Conservation (phyloP, 2,797 vertebrate species). For the Melanotaenia boesemani region DNA sequence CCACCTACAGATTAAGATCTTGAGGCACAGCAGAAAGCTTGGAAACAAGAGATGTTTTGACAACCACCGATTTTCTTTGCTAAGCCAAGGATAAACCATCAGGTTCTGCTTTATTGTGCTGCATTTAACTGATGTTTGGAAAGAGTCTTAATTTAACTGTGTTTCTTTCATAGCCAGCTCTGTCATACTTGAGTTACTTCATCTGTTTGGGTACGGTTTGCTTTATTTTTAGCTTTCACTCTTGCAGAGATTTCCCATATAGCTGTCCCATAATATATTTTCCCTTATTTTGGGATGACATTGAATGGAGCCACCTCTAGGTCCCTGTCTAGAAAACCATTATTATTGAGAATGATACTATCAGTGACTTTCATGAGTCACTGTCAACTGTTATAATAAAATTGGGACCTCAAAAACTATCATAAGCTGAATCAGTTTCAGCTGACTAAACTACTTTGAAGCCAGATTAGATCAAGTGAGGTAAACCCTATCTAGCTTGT, state of each 20-base stretch:
- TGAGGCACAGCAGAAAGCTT: slow-evolving; percentile 7
- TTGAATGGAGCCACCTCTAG: slow-evolving; percentile 26
- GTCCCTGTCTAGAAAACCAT: slow-evolving; percentile 8
- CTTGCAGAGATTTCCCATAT: slow-evolving; percentile 7
- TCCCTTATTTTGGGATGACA: slow-evolving; percentile 10
- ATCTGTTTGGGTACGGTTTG: not conserved
- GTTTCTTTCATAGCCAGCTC: not conserved
- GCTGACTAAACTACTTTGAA: not conserved
- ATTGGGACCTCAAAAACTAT: not conserved
- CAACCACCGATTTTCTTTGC: not conserved
- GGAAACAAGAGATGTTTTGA: slow-evolving; percentile 4
- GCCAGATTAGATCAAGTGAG: slow-evolving; percentile 8
- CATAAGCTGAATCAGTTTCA: slow-evolving; percentile 10
- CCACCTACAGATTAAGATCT: slow-evolving; percentile 4
- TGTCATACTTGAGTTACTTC: not conserved
- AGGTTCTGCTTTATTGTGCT: not conserved
- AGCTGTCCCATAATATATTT: slow-evolving; percentile 5
- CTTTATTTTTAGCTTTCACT: not conserved
- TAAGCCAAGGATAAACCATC: not conserved
- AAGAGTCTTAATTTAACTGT: not conserved
- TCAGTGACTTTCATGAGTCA: slow-evolving; percentile 27
- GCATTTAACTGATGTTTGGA: not conserved
- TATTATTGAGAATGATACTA: slow-evolving; percentile 20
- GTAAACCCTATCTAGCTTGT: not conserved
- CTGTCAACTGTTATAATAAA: slow-evolving; percentile 21